Evolutionary conservation across 2,797 vertebrate genomes (phyloP), one percentile per base, ranked within the genome.

Genomic region (Spondyliosoma cantharus): DNA sequence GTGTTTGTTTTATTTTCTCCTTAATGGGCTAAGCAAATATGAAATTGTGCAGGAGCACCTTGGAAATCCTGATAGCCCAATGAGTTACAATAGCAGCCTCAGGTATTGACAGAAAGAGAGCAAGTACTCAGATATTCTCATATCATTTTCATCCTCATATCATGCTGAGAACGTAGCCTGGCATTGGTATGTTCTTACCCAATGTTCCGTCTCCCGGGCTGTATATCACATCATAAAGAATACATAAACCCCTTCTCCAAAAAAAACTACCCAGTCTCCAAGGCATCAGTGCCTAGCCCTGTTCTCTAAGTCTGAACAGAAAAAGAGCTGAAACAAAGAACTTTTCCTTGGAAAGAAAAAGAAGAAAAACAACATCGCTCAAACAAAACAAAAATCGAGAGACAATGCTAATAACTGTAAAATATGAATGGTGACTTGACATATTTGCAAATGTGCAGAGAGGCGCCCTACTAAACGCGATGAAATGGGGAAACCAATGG

Each of bases 221-320:
- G 89, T 91, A 94, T 88, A 94, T 93, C 93, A 94, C 92, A 93
- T 94, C 93, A 94, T 93, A 94, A 93, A 93, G 93, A 94, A 94
- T 94, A 94, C 89, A 93, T 94, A 92, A 94, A 90, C 84, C 83
- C 90, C 82, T 27, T 87, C 81, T 74, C 78, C 67, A 63, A 83
- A 85, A 87, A 87, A 84, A 87, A 80, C 83, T 85, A 84, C 83
- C 82, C 82, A 89, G 92, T 91, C 92, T 94, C 92, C 83, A 81
- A 94, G 93, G 93, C 90, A 92, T 92, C 87, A 68, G 82, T 78
- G 86, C 90, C 82, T 71, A 86, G 91, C 89, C 90, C 87, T 91
- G 88, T 90, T 91, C 91, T 89, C 88, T 75, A 91, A 93, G 86
- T 92, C 92, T 86, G 91, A 88, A 87, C 79, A 90, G 89, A 91